Base-by-base conservation (phyloP, 2,888 invertebrate species). In the Sphaerophoria rueppellii region DNA sequence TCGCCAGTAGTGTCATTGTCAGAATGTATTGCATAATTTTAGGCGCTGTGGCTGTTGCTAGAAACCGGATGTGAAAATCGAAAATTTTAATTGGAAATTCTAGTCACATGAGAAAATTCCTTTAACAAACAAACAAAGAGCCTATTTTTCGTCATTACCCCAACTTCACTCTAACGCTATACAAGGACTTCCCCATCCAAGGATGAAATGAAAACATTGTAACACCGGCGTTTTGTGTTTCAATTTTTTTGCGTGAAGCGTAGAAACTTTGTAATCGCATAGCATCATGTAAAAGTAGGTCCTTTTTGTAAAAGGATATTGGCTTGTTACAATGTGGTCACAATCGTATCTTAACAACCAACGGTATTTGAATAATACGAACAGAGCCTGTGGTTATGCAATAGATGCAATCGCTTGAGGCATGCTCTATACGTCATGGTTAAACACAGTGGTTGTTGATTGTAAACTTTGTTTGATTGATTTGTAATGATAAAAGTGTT, bases 81-180 rank as follows among this genome's bases (percentile, higher is more conserved):
- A 71, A 77, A 71, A 78, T 81, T 85, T 81, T 81, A 85, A 87
- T 87, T 85, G 81, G 87, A 87, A 85, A 74, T 81, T 87, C 81
- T 86, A 86, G 80, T 86, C 80, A 76, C 58, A 82, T 82, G 67
- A 63, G 79, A 90, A 90, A 88, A 90, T 89, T 83, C 89, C 88
- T 76, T 90, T 88, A 87, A 73, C 73, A 77, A 73, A 57, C 78
- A 77, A 72, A 69, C 71, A 72, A 67, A 55, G 50, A 11, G 4
- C 32, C 34, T 43, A 43, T 12, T 9, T 50, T 6, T 40, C 14
- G n/a, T n/a, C 58, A 7, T 2, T 35, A 11, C 0, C 14, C 4
- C 16, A 35, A 11, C 37, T 16, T 7, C 50, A 16, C 40, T 6
- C 5, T n/a, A 40, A 2, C 9, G 6, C 40, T 11, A 40, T 12